Evolutionary conservation across 2,113 vertebrate species (phyloP), one percentile per base, ranked within the genome.

Genomic region (Eudorcas thomsonii): DNA sequence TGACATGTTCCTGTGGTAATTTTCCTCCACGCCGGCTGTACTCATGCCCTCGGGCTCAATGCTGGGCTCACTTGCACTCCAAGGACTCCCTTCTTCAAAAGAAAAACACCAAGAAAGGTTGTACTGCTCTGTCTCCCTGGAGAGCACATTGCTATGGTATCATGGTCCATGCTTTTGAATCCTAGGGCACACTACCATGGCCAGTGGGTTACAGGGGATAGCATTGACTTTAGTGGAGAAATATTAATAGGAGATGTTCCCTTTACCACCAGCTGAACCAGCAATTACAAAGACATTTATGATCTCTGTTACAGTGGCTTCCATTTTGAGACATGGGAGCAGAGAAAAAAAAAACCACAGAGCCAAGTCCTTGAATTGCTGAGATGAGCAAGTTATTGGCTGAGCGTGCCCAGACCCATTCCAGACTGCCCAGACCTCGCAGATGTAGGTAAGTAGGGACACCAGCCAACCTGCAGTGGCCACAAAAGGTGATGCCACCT

Each of bases 1-100:
- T 0, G 99, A 99, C 99, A 99, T 99, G 98, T 99, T 99, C 89
- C 99, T 99, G 88, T 99, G 99, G 95, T 99, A 99, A 97, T 99
- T 99, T 91, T 99, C 99, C 98, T 99, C 99, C 0, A 98, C 91
- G 92, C 99, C 99, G 33, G 99, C 99, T 87, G 98, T 99, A 95
- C 99, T 99, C 98, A 99, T 99, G 77, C 99, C 99, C 97, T 99
- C 99, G 0, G 99, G 99, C 97, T 99, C 99, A 88, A 99, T 99
- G 98, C 99, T 99, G 98, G 99, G 99, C 48, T 99, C 99, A 0
- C 99, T 99, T 54, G 99, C 99, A 78, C 99, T 99, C 99, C 99
- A 99, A 45, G 99, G 99, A 95, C 99, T 99, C 86, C 99, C 99
- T 99, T 99, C 99, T 99, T 99, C 94, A 99, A 99, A 98, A 99